Base-by-base conservation (phyloP, 2,113 vertebrate species). In the Cettia cetti region DNA sequence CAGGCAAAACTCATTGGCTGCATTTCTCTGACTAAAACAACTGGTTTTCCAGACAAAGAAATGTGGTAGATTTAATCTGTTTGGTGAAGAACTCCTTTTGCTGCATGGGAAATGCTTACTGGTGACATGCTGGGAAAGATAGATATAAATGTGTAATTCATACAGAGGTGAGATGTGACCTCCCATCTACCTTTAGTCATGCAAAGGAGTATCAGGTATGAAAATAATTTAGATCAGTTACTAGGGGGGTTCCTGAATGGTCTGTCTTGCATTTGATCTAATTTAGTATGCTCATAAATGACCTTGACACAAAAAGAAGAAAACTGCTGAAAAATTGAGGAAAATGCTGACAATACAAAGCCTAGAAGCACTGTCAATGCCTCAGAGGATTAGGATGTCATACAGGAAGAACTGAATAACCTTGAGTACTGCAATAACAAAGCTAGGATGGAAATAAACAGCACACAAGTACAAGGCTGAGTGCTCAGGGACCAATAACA, bases 301-400 rank as follows among this genome's bases (percentile, higher is more conserved):
- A 74, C 60, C 80, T 68, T 60, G 72, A 56, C 86, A 94, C 31
- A 35, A 65, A 68, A 84, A 68, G 42, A 75, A 74, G 69, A 85
- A 84, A 94, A 70, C 10, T 69, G 64, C n/a, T 54, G 76, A 69
- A 83, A 82, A 80, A 52, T 5, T 10, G 8, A 15, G 37, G 49
- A 86, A 95, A 96, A 83, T 84, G 81, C 77, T 81, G 92, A 92
- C 86, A 70, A 31, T 33, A 59, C 56, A 53, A 78, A 76, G n/a
- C 30, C 42, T 68, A 76, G 69, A 74, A 94, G 60, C 50, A 57
- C 4, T 75, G 66, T 82, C 80, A 86, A 35, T 60, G 37, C 72
- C 66, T 42, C 22, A 30, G 52, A 86, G 86, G 60, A 93, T 75
- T 42, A 84, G 77, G 86, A 78, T 85, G 89, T 78, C 72, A 78